Base-by-base conservation (phyloP, 30 jellyfish, hydroid and myxozoan genomes). In the Aurelia aurita region DNA sequence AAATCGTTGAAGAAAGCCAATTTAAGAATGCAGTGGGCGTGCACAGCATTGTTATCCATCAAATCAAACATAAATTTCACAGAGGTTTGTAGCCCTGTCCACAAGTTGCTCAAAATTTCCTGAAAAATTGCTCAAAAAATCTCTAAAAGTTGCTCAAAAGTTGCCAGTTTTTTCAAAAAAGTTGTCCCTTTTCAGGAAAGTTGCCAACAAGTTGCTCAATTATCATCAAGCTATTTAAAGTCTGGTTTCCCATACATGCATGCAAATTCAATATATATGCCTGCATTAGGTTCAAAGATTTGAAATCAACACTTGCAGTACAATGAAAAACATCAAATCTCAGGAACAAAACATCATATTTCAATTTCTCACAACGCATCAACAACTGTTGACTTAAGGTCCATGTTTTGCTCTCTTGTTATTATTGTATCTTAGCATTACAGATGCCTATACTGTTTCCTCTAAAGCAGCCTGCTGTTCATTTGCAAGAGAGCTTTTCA, bases 331-430 rank as follows among this genome's bases (percentile, higher is more conserved):
- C 63, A 53, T 53, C 7, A 53, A 53, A 53, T 6, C 2, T 53
- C 63, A 1, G 2, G 23, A 53, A 53, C 23, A 53, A 2, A 53
- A 53, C 63, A 53, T 53, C n/a, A 53, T 1, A 53, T 53, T 53
- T 53, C 23, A 31, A 53, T 53, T n/a, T 53, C 63, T 53, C 2
- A n/a, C 23, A 53, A 53, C 2, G 63, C 23, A 53, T 53, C 63
- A 53, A 53, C 63, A 53, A 53, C 63, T 6, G 3, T 13, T 55
- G 66, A 2, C 66, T 55, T 55, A 3, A 0, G 2, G 66, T 55
- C 23, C 66, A 55, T 55, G 66, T 55, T 55, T 55, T 22, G 23
- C 66, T 55, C 66, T 55, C 66, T 55, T 55, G 66, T 55, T 55
- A 13, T 55, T 3, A 55, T 55, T 55, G 66, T 55, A 55, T 3